Base-by-base conservation (phyloP, 2,888 invertebrate genomes). In the Ptychoptera contaminata region DNA sequence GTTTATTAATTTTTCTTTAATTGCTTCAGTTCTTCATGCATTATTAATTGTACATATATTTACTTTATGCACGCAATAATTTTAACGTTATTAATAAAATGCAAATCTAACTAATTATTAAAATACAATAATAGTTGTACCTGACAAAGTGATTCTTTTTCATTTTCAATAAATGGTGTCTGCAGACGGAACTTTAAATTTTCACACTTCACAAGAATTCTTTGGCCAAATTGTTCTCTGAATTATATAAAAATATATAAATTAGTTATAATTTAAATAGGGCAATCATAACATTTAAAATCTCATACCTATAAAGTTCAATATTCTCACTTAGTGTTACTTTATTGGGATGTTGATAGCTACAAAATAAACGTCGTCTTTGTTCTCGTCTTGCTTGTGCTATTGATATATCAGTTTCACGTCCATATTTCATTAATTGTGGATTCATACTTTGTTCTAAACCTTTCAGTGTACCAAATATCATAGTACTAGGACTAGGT, bases 361-460 rank as follows among this genome's bases (percentile, higher is more conserved):
- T 72, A 45, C 72, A 76, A 65, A 92, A 91, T 35, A 93, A 68
- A 53, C 83, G 77, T 49, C 81, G 76, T 45, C 91, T 73, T 54
- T 78, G 77, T 57, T 91, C 91, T 54, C 79, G 79, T 40, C 92
- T 71, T 0, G 85, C 77, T 48, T 79, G 75, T 15, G 86, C 80
- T 55, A 92, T 85, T 16, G 87, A 84, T 51, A 80, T 74, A 56
- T 92, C 92, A 0, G 91, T 91, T 69, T 93, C 92, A 32, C 88
- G 73, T 0, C 90, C 84, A 62, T 92, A 93, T 61, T 84, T 81
- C 61, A 87, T 85, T 44, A 92, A 68, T 54, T 90, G 85, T 1
- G 92, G 91, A 67, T 91, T 91, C 79, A 91, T 84, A 56, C 87
- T 88, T 60, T 90, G 87, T 56, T 92, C 91, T 38, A 90, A 68